Percentiles rank a stretch among this genome's conserved stretches.
Evolutionary conservation across 2,113 vertebrate species (phyloP).

Genomic region (Symphodus melops): DNA sequence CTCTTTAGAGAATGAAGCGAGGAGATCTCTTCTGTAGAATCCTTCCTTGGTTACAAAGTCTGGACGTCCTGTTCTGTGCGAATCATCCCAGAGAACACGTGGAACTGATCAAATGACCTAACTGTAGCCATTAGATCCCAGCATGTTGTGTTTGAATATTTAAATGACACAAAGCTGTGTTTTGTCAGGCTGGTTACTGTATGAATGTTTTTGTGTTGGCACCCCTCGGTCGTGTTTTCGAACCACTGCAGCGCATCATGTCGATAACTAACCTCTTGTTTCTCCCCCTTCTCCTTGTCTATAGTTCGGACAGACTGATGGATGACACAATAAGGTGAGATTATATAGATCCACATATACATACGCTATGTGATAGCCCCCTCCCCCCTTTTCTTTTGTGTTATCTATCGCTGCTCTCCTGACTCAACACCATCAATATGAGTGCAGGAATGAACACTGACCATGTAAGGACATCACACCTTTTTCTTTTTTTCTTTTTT

Average conservation of each 20-base stretch:
- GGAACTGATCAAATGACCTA: too few relatives aligned
- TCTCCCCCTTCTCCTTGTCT: slow-evolving; percentile 44
- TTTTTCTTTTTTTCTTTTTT: too few relatives aligned
- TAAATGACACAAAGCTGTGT: neutral
- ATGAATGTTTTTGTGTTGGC: slow-evolving; percentile 8
- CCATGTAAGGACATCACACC: neutral
- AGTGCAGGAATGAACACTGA: neutral
- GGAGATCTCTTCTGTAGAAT: neutral
- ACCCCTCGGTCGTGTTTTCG: slow-evolving; percentile 1
- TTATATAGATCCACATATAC: neutral
- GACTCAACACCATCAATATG: neutral
- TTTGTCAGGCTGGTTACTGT: neutral
- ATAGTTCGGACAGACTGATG: slow-evolving; percentile 96
- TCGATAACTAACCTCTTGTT: slow-evolving; percentile 34
- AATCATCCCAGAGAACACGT: too few relatives aligned
- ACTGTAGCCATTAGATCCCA: neutral
- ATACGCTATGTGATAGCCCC: neutral
- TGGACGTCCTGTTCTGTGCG: neutral
- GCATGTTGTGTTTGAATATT: neutral
- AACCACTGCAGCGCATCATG: neutral
- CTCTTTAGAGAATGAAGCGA: slow-evolving; percentile 2
- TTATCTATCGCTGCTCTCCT: neutral
- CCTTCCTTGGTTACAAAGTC: slow-evolving; percentile 17
- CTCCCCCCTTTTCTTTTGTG: too few relatives aligned
- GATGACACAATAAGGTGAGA: slow-evolving; percentile 99